A percentile compares a stretch with the other conserved stretches of the same genome.
These are phyloP conservation scores for Lithobates sylvaticus DNA, from an alignment of 2,797 vertebrate genomes.

Conservation along the genomic window DNA sequence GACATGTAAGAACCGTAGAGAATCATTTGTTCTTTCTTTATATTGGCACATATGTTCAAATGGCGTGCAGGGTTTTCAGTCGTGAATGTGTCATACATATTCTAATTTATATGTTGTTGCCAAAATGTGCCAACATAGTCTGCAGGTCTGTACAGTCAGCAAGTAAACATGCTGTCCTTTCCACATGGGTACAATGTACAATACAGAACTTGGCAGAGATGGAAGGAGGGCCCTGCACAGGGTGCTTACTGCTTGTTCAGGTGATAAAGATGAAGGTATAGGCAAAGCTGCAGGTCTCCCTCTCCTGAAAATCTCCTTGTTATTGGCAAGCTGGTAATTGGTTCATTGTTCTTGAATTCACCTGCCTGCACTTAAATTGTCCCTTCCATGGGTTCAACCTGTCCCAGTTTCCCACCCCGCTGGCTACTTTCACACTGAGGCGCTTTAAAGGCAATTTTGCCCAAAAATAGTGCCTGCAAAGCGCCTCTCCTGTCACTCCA, in stretches of 20 bases:
- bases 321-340: no score
- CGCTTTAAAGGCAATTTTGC: no score
- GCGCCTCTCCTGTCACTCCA: no score
- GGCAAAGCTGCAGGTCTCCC: no score
- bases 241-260: not conserved
- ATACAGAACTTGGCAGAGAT: not conserved
- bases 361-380: no score
- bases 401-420: no score
- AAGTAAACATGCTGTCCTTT: not conserved
- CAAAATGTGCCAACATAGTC: not conserved
- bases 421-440: no score
- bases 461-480: no score
- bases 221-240: not conserved
- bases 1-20: constrained; percentile 27
- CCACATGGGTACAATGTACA: not conserved
- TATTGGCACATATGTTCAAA: constrained; percentile 3
- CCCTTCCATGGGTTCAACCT: no score
- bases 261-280: no score
- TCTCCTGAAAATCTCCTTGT: no score
- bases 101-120: not conserved
- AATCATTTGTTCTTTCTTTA: constrained; percentile 6
- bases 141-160: not conserved
- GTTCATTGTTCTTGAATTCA: no score
- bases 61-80: not conserved
- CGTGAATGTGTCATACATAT: not conserved